Evolutionary conservation across 2,888 invertebrate species (phyloP).

Genomic region (Shargacucullia verbasci): DNA sequence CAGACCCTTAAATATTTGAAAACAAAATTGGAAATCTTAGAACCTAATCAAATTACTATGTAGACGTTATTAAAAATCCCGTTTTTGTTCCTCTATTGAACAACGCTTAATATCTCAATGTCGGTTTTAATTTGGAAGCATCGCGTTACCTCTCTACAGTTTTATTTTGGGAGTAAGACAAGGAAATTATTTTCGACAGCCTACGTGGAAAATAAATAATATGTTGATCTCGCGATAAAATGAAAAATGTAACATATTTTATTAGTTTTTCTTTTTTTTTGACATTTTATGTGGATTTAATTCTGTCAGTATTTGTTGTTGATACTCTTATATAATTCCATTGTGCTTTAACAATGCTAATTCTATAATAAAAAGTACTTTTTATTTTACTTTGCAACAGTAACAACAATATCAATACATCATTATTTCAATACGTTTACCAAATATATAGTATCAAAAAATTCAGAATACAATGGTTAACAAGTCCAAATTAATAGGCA

Average conservation of each 20-base stretch:
- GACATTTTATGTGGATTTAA: background rate
- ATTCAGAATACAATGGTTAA: conserved; percentile 33
- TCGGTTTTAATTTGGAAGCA: conserved; percentile 87
- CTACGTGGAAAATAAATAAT: conserved; percentile 65
- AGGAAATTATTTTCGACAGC: conserved; percentile 83
- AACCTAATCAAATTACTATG: conserved; percentile 68
- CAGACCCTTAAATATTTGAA: conserved; percentile 19
- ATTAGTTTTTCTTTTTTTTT: conserved; percentile 8
- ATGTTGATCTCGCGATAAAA: conserved; percentile 69
- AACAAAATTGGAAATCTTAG: conserved; percentile 52
- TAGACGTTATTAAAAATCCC: conserved; percentile 62
- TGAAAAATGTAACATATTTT: conserved; percentile 43
- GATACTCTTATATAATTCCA: no score
- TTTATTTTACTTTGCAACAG: no score
- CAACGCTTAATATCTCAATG: conserved; percentile 87
- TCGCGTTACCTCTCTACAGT: conserved; percentile 85
- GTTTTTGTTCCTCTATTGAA: conserved; percentile 63
- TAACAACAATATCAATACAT: background rate
- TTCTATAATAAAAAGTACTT: no score
- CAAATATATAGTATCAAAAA: background rate
- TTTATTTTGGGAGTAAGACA: conserved; percentile 80
- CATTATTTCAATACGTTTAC: background rate
- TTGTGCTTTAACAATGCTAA: no score
- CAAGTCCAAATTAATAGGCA: conserved; percentile 56
- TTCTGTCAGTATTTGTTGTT: no score